Conservation (phyloP, 2,113 vertebrate genomes). For the Hirundichthys speculiger region DNA sequence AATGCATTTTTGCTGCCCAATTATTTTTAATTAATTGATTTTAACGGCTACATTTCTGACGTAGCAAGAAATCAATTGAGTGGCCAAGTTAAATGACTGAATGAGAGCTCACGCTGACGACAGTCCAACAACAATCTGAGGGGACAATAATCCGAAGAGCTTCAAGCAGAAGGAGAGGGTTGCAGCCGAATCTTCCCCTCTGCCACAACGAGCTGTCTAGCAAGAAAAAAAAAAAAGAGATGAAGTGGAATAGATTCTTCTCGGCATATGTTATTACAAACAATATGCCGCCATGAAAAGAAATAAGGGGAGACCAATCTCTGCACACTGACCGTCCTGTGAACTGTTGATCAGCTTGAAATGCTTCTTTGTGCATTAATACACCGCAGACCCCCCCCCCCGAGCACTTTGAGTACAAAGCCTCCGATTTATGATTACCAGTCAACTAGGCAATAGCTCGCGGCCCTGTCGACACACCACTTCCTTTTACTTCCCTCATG, state of each 20-base stretch:
- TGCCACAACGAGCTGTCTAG: slow-evolving; percentile 52
- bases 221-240: slow-evolving; percentile 54
- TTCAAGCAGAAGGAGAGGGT: slow-evolving; percentile 29
- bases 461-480: slow-evolving; percentile 62
- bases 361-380: slow-evolving; percentile 85
- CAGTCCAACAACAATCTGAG: slow-evolving; percentile 58
- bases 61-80: slow-evolving; percentile 70
- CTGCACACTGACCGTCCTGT: slow-evolving; percentile 60
- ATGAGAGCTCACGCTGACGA: slow-evolving; percentile 62
- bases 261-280: slow-evolving; percentile 80
- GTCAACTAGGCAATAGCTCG: slow-evolving; percentile 76
- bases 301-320: slow-evolving; percentile 71
- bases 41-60: slow-evolving; percentile 64
- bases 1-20: slow-evolving; percentile 64
- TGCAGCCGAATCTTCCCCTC: slow-evolving; percentile 35
- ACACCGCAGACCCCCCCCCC: slow-evolving; percentile 71
- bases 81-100: slow-evolving; percentile 67
- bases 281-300: slow-evolving; percentile 62
- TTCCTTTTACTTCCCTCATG: slow-evolving; percentile 58
- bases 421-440: slow-evolving; percentile 80
- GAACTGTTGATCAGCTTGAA: slow-evolving; percentile 81
- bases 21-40: slow-evolving; percentile 77
- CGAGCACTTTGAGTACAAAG: slow-evolving; percentile 66
- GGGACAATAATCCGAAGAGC: slow-evolving; percentile 60
- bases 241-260: slow-evolving; percentile 69